Evolutionary conservation across 1,140 invertebrate genomes (phyloP).

Genomic region (Drosophila ohnishii): DNA sequence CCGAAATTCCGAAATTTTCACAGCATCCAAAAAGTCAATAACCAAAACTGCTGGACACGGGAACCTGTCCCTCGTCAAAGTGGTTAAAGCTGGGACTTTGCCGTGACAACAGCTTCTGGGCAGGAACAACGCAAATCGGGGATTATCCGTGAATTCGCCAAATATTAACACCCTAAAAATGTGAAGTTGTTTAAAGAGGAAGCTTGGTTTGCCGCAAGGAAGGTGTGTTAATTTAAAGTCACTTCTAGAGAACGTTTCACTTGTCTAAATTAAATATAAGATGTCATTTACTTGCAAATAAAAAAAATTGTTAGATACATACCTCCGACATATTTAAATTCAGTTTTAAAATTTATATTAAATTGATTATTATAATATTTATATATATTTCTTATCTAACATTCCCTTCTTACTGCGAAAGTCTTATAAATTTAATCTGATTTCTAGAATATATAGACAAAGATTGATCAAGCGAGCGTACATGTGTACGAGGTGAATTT

Average conservation of each 20-base stretch:
- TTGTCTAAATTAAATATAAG: neutral
- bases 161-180: conserved; percentile 10
- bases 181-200: too few species aligned
- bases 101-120: conserved; percentile 73
- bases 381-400: too few species aligned
- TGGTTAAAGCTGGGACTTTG: conserved; percentile 33
- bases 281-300: too few species aligned
- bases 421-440: neutral
- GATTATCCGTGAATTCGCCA: conserved; percentile 4
- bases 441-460: neutral
- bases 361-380: neutral
- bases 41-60: conserved; percentile 6
- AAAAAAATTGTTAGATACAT: too few species aligned
- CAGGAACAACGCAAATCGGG: conserved; percentile 52
- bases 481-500: conserved; percentile 14
- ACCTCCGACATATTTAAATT: neutral
- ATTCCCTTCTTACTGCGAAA: neutral
- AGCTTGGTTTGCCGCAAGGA: neutral
- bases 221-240: neutral
- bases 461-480: conserved; percentile 12
- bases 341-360: neutral
- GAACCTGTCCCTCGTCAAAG: conserved; percentile 19
- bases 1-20: conserved; percentile 56
- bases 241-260: neutral
- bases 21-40: conserved; percentile 47